These are phyloP conservation scores for Champsocephalus esox DNA, from an alignment of 2,797 vertebrate species.

Conservation along the genomic window DNA sequence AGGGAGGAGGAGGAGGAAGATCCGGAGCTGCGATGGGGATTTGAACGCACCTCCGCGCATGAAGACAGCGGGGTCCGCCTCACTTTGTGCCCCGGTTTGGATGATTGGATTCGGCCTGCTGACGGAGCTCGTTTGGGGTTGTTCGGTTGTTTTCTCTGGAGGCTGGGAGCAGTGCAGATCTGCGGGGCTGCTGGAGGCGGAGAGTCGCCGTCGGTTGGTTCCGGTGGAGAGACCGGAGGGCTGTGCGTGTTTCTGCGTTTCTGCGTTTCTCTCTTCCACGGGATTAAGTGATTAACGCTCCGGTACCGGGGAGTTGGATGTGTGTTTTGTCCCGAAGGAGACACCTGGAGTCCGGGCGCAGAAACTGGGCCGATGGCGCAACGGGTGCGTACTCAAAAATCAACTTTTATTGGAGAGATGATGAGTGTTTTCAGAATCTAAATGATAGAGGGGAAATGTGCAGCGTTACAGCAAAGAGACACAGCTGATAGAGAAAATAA, in stretches of 20 bases:
- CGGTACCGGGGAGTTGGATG: constrained; percentile 79
- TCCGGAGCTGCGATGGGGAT: constrained; percentile 62
- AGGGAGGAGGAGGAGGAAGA: constrained; percentile 30
- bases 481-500: no score
- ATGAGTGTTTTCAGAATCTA: neutral
- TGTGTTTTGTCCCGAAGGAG: constrained; percentile 88
- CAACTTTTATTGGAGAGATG: constrained; percentile 61
- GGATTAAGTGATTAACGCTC: constrained; percentile 84
- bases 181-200: constrained; percentile 14
- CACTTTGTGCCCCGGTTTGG: constrained; percentile 18
- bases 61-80: constrained; percentile 31
- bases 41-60: constrained; percentile 46
- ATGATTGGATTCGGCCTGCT: constrained; percentile 22
- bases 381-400: constrained; percentile 91
- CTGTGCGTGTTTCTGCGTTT: neutral
- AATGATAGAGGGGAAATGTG: no score
- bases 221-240: constrained; percentile 14
- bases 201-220: constrained; percentile 4
- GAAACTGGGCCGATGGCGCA: constrained; percentile 93
- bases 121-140: neutral
- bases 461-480: no score
- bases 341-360: constrained; percentile 89
- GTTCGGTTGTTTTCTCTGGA: constrained; percentile 10
- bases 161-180: constrained; percentile 33
- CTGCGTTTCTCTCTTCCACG: constrained; percentile 43